Conservation (phyloP, 2,888 invertebrate genomes). For the Drosophila melanosoma region DNA sequence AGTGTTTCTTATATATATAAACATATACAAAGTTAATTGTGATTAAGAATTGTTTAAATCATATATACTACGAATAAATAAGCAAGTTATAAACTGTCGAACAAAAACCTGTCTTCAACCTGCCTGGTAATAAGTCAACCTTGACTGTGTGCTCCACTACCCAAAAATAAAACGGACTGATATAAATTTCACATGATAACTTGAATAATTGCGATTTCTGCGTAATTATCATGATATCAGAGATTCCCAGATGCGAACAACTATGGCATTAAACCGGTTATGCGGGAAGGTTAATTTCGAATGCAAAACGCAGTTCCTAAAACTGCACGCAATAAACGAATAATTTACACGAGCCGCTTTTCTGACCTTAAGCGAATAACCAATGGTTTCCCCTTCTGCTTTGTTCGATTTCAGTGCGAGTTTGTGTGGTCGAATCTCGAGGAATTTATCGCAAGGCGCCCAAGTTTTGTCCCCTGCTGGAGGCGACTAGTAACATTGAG, state of each 20-base stretch:
- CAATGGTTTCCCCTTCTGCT: slow-evolving; percentile 11
- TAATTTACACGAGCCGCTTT: neutral
- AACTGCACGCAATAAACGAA: slow-evolving; percentile 33
- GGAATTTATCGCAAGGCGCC: slow-evolving; percentile 87
- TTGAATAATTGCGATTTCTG: slow-evolving; percentile 54
- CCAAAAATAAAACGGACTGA: slow-evolving; percentile 29
- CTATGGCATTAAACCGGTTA: slow-evolving; percentile 43
- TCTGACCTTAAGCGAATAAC: slow-evolving; percentile 2
- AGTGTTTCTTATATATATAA: neutral
- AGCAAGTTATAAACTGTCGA: slow-evolving; percentile 22
- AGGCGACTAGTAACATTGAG: slow-evolving; percentile 87
- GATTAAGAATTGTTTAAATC: neutral
- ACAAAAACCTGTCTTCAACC: slow-evolving; percentile 59
- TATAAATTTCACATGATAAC: slow-evolving; percentile 7
- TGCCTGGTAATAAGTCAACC: slow-evolving; percentile 40
- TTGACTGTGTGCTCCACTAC: slow-evolving; percentile 58
- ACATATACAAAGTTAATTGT: slow-evolving; percentile 4
- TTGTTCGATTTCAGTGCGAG: slow-evolving; percentile 86
- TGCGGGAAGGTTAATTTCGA: slow-evolving; percentile 49
- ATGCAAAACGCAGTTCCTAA: slow-evolving; percentile 26
- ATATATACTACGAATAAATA: neutral
- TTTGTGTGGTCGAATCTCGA: slow-evolving; percentile 90
- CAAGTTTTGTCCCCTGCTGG: slow-evolving; percentile 88
- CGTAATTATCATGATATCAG: slow-evolving; percentile 47
- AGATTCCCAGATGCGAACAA: slow-evolving; percentile 41